phyloP scores from a whole-genome alignment of 2,113 vertebrate genomes.

The Hemicordylus capensis region DNA sequence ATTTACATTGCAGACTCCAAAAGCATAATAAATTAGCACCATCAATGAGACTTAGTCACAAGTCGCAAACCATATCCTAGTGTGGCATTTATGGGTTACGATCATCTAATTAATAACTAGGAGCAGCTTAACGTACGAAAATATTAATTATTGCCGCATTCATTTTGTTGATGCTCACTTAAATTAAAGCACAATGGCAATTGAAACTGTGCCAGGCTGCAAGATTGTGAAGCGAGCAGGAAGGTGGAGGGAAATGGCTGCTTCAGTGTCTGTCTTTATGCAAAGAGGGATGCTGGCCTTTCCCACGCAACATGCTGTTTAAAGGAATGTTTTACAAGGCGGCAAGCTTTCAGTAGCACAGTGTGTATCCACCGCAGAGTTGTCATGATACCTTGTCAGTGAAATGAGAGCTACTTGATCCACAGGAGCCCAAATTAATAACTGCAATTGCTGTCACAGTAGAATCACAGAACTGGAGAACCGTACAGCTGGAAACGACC shows the following conservation, averaged over 20 bases:
- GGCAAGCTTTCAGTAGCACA: slow-evolving; percentile 26
- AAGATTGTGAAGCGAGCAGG: background rate
- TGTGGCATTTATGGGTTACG: slow-evolving; percentile 56
- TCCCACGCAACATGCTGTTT: slow-evolving; percentile 24
- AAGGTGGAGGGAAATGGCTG: background rate
- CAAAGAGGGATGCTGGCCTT: slow-evolving; percentile 10
- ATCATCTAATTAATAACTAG: slow-evolving; percentile 73
- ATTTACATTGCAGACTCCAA: slow-evolving; percentile 54
- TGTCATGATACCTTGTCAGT: slow-evolving; percentile 41
- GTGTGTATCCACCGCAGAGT: slow-evolving; percentile 28
- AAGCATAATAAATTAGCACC: slow-evolving; percentile 60
- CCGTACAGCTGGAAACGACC: background rate
- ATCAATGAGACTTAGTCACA: slow-evolving; percentile 54
- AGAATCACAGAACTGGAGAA: background rate
- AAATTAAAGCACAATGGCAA: slow-evolving; percentile 50
- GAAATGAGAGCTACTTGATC: slow-evolving; percentile 56
- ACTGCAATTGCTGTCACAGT: background rate
- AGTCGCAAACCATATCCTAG: slow-evolving; percentile 66
- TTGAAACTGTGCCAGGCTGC: slow-evolving; percentile 31
- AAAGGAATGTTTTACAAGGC: slow-evolving; percentile 41
- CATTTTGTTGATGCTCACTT: slow-evolving; percentile 60
- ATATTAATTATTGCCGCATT: slow-evolving; percentile 54
- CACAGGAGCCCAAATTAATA: slow-evolving; percentile 54
- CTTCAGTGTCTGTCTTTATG: background rate
- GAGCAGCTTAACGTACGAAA: slow-evolving; percentile 47